Base-by-base conservation (phyloP, 2,888 invertebrate genomes). In the Serripes groenlandicus region DNA sequence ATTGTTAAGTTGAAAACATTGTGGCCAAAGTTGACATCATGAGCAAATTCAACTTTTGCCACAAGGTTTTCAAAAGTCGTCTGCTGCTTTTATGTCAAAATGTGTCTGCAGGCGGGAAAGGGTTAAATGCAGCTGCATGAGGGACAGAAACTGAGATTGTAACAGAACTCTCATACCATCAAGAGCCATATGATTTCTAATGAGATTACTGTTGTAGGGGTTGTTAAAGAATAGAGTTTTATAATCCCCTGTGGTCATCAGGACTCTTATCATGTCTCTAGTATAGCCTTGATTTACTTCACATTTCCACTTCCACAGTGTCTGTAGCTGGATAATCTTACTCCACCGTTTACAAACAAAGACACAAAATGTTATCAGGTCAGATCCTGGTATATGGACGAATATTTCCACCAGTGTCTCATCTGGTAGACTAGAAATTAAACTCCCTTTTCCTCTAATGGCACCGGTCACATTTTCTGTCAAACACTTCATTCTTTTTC, bases 271-370 rank as follows among this genome's bases (percentile, higher is more conserved):
- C 37, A 83, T 52, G 23, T 75, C 42, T n/a, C 75, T 30, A 21
- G 79, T 37, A 52, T 78, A 83, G n/a, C 58, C 42, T 37, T 73
- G 68, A 18, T 84, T 83, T 26, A 75, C 30, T 28, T 73, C 64
- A 85, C 90, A 90, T 62, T 88, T 89, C 4, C 75, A 37, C 66
- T 81, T 86, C 90, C 90, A 90, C 11, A 90, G 52, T 42, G 68
- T 74, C 52, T 83, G 87, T 4, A 76, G 56, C 18, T 80, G 68
- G 5, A 88, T 75, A 0, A 88, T 35, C 21, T 70, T 54, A 32
- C 73, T 68, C 89, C 89, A 89, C 32, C 69, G 73, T 75, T 79
- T 85, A 58, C 84, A 85, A 1, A 90, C 90, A 23, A 18, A 28
- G 3, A 78, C 74, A 74, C 83, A 88, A 15, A 73, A 79, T 1